Evolutionary conservation across 92 coral and sea anemone genomes (phyloP).

Genomic region (Palythoa heliodiscus): DNA sequence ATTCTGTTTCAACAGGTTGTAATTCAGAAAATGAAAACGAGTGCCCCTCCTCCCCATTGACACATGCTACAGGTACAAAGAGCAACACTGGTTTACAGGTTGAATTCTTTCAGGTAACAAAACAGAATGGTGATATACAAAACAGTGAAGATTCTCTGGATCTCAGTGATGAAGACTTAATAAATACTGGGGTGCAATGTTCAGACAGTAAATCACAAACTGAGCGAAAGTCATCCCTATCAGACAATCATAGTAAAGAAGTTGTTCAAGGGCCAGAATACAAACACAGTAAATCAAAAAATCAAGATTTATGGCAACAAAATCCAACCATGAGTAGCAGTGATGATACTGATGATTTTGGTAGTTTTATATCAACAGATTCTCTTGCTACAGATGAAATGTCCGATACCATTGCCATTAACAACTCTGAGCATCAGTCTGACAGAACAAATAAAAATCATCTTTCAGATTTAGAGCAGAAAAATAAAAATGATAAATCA

Average conservation of each 20-base stretch:
- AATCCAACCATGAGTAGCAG: neutral
- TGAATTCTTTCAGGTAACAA: neutral
- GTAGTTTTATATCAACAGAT: neutral
- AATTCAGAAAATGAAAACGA: neutral
- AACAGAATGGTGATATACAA: neutral
- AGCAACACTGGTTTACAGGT: neutral
- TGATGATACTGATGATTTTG: neutral
- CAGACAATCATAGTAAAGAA: neutral
- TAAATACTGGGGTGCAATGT: neutral
- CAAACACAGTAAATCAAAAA: neutral
- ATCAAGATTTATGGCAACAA: neutral
- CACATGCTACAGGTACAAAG: neutral
- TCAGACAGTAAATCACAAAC: neutral
- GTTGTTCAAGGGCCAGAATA: neutral
- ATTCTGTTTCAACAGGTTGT: neutral
- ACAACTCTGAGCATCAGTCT: neutral
- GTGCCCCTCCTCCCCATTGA: conserved; percentile 6
- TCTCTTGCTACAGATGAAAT: neutral
- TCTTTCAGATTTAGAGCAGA: neutral
- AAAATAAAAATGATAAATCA: neutral
- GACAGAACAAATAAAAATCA: neutral
- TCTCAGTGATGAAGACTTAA: neutral
- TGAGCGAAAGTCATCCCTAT: neutral
- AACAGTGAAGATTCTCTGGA: neutral
- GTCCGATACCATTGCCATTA: neutral